Base-by-base conservation (phyloP, 2,797 vertebrate genomes). In the Lagodon rhomboides region DNA sequence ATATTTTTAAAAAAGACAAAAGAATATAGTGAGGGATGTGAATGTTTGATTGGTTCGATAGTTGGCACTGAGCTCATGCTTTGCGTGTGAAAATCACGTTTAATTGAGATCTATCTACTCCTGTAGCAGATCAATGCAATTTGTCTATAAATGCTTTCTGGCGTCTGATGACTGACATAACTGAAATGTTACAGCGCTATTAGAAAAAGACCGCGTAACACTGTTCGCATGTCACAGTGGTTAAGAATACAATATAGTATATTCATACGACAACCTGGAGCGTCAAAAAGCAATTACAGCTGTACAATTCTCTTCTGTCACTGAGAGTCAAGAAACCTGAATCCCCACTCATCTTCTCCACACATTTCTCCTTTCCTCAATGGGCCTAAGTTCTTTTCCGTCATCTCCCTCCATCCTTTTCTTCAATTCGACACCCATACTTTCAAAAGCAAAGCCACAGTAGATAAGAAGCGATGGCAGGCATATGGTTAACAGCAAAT, bases 21-120 rank as follows among this genome's bases (percentile, higher is more conserved):
- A 61, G 7, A 47, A 70, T 3, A 51, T 3, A 66, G 25, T 1
- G 61, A 73, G 3, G 3, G 12, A 16, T 30, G 49, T 63, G 34
- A 84, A 30, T 27, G 25, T 68, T 61, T 3, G 41, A 34, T 56
- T 25, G 68, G 58, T 44, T 66, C 18, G n/a, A 43, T 17, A 18
- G 59, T 9, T 65, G n/a, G 49, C 55, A 56, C 51, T 47, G 25
- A 59, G 47, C 23, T 20, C 22, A 10, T 34, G 34, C 55, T 62
- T 67, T 65, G 10, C 38, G 68, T 66, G 17, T 53, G 50, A 55
- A 61, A 84, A 44, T 15, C 53, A 66, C 67, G 64, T 66, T 76
- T 76, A 60, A 79, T 71, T 85, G 54, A 62, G 59, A 10, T 66
- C n/a, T 16, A 64, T n/a, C 43, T n/a, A 62, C 20, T 59, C n/a